Base-by-base conservation (phyloP, 2,113 vertebrate genomes). In the Penelope pileata region DNA sequence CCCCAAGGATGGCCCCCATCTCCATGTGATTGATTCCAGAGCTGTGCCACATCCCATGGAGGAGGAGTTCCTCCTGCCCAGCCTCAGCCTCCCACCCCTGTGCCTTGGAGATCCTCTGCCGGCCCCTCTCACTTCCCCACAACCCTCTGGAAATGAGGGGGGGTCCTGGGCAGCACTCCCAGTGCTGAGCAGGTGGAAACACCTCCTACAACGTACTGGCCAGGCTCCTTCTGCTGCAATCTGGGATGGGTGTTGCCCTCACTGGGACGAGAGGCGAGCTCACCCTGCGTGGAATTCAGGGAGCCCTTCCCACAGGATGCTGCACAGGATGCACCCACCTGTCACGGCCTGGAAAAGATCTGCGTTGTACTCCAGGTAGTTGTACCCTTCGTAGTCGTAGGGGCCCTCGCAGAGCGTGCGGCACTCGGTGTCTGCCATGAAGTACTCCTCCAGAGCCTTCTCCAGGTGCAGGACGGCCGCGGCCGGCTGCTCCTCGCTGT, bases 281-380 rank as follows among this genome's bases (percentile, higher is more conserved):
- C 36, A 18, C 24, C 60, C 24, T 38, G 29, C 11, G 40, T 26
- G 38, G 60, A 40, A 26, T 12, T 63, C 12, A 29, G 60, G 36
- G 17, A 70, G 0, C 48, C 70, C 48, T 60, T 36, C 17, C 36
- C 32, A 29, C 0, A 5, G 69, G 66, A 50, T 2, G 10, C 10
- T 50, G 30, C 23, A 27, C 1, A 2, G 0, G 2, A 1, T 1
- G 32, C 26, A 14, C 89, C 51, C 56, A 99, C 99, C 99, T 83
- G 99, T 98, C 88, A 99, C 97, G 73, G 99, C 98, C 96, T 99
- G 99, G 96, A 99, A 99, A 45, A 99, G 98, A 96, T 99, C 99
- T 0, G 99, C 99, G 0, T 97, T 99, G 98, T 99, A 99, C 48
- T 99, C 99, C 93, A 99, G 98, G 97, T 99, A 99, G 98, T 99